Conservation (phyloP, 2,797 vertebrate species). For the Ceyx erithaca region DNA sequence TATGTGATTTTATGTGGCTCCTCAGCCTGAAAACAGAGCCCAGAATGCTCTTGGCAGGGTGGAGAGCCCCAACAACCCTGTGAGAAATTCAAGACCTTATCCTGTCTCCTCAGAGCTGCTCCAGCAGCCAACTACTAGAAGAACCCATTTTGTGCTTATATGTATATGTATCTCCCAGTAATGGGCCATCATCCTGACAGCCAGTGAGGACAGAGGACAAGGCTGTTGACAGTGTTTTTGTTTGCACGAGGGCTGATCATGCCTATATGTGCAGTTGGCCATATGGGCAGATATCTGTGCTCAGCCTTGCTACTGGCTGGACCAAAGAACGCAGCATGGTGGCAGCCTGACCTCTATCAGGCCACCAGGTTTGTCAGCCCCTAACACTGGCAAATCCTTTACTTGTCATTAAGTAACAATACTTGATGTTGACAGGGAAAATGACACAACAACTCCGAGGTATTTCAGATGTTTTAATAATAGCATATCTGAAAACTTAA, state of each 20-base stretch:
- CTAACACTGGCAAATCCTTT: background rate
- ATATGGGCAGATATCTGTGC: background rate
- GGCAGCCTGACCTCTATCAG: background rate
- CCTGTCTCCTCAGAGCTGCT: background rate
- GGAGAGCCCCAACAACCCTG: background rate
- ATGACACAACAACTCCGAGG: background rate
- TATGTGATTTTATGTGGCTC: too few species aligned
- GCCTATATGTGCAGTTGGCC: background rate
- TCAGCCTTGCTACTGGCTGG: background rate
- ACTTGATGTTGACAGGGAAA: background rate
- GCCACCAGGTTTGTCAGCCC: background rate
- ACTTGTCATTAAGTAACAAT: accelerated
- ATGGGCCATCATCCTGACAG: accelerated
- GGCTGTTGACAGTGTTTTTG: accelerated
- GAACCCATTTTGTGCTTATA: accelerated
- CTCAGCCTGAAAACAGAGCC: background rate
- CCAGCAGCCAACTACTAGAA: background rate
- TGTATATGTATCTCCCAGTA: accelerated
- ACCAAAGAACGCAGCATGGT: accelerated
- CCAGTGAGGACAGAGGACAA: accelerated
- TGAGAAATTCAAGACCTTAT: background rate
- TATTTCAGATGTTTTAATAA: background rate
- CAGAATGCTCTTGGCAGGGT: background rate
- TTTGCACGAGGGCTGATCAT: accelerated
- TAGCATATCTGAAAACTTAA: background rate